Percentiles rank a stretch among this genome's conserved stretches.
These are phyloP conservation scores for Halyomorpha halys DNA, from an alignment of 1,140 invertebrate species.

Conservation along the genomic window DNA sequence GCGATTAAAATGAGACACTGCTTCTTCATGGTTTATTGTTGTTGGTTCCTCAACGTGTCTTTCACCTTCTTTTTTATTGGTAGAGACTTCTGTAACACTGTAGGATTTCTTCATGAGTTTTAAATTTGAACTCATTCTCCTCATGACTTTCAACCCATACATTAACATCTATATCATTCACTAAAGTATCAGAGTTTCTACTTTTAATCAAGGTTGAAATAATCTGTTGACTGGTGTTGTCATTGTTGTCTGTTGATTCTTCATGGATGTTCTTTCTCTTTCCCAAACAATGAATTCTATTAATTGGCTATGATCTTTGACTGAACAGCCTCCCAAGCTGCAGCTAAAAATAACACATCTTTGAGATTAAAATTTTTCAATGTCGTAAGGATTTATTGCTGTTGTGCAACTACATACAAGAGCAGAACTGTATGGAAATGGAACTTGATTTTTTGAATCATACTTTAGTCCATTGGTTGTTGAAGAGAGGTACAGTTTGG, in stretches of 20 bases:
- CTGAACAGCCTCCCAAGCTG: too few species aligned
- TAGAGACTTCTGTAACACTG: too few species aligned
- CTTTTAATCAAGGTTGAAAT: background rate
- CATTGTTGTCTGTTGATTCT: background rate
- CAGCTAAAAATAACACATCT: background rate
- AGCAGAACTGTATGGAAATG: background rate
- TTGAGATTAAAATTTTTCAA: background rate
- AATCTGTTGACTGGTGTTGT: background rate
- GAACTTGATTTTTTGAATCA: background rate
- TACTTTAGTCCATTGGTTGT: background rate
- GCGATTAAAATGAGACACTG: background rate
- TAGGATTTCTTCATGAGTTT: background rate
- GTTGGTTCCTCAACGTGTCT: too few species aligned
- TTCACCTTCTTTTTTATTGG: too few species aligned
- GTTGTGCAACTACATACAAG: background rate
- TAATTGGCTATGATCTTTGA: background rate
- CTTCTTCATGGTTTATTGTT: background rate
- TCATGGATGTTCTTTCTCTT: constrained; percentile 1
- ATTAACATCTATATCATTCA: too few species aligned
- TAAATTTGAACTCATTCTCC: background rate
- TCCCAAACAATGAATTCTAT: background rate
- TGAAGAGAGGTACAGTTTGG: background rate
- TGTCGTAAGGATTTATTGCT: background rate
- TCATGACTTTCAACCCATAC: too few species aligned
- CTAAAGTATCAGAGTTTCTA: background rate